phyloP scores from a whole-genome alignment of 2,113 vertebrate species.

The Apteryx owenii region DNA sequence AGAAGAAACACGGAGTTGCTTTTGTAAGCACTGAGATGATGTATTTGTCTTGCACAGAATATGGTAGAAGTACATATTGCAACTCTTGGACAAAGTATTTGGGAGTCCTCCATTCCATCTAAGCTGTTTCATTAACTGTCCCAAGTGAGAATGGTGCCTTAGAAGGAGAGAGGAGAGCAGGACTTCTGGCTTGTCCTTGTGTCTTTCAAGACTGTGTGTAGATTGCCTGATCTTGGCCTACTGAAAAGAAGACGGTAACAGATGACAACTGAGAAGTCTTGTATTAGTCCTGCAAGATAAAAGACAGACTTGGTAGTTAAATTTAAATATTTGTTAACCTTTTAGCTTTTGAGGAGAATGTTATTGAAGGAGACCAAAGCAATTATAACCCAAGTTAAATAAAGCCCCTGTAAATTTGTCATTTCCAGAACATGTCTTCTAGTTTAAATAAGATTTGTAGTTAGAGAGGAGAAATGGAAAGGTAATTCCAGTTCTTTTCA shows the following conservation, averaged over 20 bases:
- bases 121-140: background rate
- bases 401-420: background rate
- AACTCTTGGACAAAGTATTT: background rate
- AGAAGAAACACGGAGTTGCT: background rate
- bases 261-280: background rate
- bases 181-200: background rate
- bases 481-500: background rate
- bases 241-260: background rate
- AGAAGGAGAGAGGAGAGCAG: background rate
- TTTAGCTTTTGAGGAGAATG: background rate
- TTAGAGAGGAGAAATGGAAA: background rate
- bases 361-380: background rate
- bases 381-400: background rate
- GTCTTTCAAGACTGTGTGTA: fast-evolving
- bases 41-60: background rate
- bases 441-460: background rate
- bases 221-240: background rate
- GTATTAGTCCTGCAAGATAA: background rate
- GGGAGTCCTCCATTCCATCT: background rate
- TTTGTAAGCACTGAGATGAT: background rate
- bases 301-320: background rate
- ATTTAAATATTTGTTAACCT: background rate
- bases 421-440: background rate
- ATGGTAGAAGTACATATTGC: fast-evolving
- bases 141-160: background rate